phyloP scores from a whole-genome alignment of 2,797 vertebrate species.

The Dryobates pubescens region DNA sequence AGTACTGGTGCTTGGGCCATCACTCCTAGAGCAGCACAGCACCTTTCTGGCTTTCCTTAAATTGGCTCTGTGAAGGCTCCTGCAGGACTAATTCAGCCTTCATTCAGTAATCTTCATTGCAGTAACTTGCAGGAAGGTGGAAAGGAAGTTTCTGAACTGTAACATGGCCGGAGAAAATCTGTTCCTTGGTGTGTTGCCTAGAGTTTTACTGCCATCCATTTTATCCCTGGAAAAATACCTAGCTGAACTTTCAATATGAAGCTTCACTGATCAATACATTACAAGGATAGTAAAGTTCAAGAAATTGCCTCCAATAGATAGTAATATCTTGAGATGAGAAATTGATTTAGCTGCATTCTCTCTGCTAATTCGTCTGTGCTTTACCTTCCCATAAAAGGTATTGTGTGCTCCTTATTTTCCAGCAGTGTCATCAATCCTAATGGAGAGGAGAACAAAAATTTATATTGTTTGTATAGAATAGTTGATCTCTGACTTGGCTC shows the following conservation, averaged over 20 bases:
- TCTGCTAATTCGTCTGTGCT: constrained; percentile 43
- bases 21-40: neutral
- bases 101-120: neutral
- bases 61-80: neutral
- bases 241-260: neutral
- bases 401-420: constrained; percentile 51
- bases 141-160: neutral
- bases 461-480: neutral
- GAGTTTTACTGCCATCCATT: constrained; percentile 16
- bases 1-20: neutral
- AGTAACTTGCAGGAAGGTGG: neutral
- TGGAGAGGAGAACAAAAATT: constrained; percentile 43
- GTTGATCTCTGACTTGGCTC: constrained; percentile 51
- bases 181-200: neutral
- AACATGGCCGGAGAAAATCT: neutral
- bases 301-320: constrained; percentile 49
- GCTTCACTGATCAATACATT: constrained; percentile 51
- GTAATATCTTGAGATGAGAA: constrained; percentile 61
- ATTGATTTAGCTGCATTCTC: constrained; percentile 65
- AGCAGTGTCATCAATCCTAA: constrained; percentile 52
- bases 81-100: neutral
- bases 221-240: constrained; percentile 13
- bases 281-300: constrained; percentile 61
- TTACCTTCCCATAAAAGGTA: constrained; percentile 60
- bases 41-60: neutral